phyloP scores from a whole-genome alignment of 2,888 invertebrate genomes.

The Dysmachus trigonus region DNA sequence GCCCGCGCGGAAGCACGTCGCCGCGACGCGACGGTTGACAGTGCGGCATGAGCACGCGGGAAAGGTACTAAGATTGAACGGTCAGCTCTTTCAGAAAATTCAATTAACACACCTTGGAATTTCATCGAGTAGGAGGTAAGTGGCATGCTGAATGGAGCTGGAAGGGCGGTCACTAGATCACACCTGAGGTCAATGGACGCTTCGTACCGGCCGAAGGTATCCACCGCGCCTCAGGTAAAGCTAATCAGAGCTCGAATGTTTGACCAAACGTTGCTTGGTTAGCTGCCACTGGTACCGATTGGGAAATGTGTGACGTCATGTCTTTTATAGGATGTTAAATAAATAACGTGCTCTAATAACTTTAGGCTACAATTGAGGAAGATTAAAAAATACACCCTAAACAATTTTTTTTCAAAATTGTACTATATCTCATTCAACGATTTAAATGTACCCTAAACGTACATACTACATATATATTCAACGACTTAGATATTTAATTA shows the following conservation, averaged over 20 bases:
- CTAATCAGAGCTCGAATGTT: conserved; percentile 1
- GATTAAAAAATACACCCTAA: too few relatives aligned
- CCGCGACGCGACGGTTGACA: neutral
- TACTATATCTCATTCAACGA: too few relatives aligned
- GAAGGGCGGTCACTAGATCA: neutral
- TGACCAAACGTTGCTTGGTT: neutral
- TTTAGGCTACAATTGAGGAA: neutral
- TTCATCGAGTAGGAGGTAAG: neutral
- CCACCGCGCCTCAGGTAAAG: neutral
- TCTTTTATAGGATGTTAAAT: neutral
- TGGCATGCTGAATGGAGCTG: neutral
- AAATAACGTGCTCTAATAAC: neutral
- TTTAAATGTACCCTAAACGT: too few relatives aligned
- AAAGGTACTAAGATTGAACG: neutral
- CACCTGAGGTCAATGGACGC: neutral
- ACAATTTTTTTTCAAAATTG: too few relatives aligned
- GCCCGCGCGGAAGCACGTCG: neutral
- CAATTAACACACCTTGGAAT: conserved; percentile 30
- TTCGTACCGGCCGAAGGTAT: neutral
- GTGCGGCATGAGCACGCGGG: neutral
- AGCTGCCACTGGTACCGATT: neutral
- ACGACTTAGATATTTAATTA: too few relatives aligned
- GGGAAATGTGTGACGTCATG: neutral
- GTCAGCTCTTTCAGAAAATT: neutral
- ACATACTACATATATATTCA: too few relatives aligned